Evolutionary conservation across 1,140 invertebrate genomes (phyloP).

Genomic region (Panulirus ornatus): DNA sequence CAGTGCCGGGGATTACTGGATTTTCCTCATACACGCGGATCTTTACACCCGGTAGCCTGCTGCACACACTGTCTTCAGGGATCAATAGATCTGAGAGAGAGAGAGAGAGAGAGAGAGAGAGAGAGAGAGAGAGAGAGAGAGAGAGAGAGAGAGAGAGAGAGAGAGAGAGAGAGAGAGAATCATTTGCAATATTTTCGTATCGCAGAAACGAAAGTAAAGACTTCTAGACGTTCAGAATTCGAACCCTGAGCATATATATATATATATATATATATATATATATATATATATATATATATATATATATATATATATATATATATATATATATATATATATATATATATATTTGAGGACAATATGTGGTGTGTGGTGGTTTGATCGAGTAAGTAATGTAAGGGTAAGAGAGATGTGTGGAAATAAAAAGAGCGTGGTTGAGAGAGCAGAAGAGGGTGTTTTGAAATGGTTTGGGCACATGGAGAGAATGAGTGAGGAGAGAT

Average conservation of each 20-base stretch:
- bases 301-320: slow-evolving; percentile 45
- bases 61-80: neutral
- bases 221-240: neutral
- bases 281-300: slow-evolving; percentile 50
- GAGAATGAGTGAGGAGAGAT: too few species aligned
- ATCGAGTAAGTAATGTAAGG: too few species aligned
- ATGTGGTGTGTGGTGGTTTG: too few species aligned
- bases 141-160: neutral
- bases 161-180: neutral
- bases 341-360: too few species aligned
- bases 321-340: slow-evolving; percentile 52
- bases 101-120: slow-evolving; percentile 33
- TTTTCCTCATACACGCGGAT: neutral
- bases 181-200: neutral
- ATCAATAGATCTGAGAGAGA: too few species aligned
- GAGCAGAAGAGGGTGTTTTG: too few species aligned
- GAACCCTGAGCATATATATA: neutral
- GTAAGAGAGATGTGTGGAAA: too few species aligned
- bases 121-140: neutral
- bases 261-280: slow-evolving; percentile 48
- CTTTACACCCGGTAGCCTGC: neutral
- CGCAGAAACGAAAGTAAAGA: too few species aligned
- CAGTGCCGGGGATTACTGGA: slow-evolving; percentile 3
- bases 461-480: too few species aligned
- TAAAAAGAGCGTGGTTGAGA: too few species aligned